A percentile compares a stretch with the other conserved stretches of the same genome.
Conservation (phyloP, 1,140 invertebrate species). For the Cyphomyrmex costatus region DNA sequence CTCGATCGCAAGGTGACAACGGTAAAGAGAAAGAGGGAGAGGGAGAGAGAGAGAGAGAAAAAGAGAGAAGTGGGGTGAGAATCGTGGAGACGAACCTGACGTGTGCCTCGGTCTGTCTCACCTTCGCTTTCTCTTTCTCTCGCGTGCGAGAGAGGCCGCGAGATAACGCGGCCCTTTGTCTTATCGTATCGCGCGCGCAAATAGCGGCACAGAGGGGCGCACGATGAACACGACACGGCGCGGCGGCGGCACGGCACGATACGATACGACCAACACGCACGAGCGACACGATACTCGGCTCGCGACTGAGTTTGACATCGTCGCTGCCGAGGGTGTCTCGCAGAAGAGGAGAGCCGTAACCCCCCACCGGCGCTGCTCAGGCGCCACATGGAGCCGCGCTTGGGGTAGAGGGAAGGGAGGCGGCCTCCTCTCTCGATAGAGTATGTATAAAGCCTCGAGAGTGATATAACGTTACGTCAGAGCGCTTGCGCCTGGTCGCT, state of each 20-base stretch:
- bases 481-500: constrained; percentile 54
- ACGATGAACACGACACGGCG: too few species aligned
- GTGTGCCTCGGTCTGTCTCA: constrained; percentile 4
- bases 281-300: constrained; percentile 73
- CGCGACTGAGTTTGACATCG: constrained; percentile 76
- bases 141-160: neutral
- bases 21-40: neutral
- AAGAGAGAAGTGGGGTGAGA: neutral
- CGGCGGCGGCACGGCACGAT: too few species aligned
- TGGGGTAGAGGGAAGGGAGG: constrained; percentile 39
- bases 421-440: constrained; percentile 47
- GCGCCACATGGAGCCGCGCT: constrained; percentile 62
- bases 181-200: constrained; percentile 36
- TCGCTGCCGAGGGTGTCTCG: constrained; percentile 68
- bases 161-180: constrained; percentile 28
- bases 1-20: neutral
- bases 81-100: constrained; percentile 37
- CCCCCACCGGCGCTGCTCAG: constrained; percentile 66
- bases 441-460: constrained; percentile 66
- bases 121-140: neutral
- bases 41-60: neutral
- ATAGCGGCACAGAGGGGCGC: neutral
- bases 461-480: constrained; percentile 63
- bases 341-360: constrained; percentile 65
- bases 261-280: too few species aligned